A percentile compares a stretch with the other conserved stretches of the same genome.
Evolutionary conservation across 1,140 invertebrate genomes (phyloP).

Genomic region (Cyclina sinensis): DNA sequence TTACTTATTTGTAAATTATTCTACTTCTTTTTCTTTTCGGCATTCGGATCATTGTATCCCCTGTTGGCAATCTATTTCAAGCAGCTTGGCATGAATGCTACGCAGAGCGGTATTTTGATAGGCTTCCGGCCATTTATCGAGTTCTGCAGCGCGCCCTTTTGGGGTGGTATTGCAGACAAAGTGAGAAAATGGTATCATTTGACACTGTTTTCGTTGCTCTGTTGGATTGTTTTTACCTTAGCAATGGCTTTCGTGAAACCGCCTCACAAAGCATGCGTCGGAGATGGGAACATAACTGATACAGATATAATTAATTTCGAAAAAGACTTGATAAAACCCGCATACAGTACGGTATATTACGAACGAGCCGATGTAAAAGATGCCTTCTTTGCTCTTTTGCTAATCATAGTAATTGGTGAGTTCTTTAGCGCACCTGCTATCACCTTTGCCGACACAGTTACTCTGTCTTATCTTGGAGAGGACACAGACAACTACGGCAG

Average conservation of each 20-base stretch:
- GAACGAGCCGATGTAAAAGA: slow-evolving; percentile 95
- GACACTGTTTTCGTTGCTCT: slow-evolving; percentile 95
- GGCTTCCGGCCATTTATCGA: slow-evolving; percentile 96
- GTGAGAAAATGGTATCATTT: slow-evolving; percentile 90
- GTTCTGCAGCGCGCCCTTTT: slow-evolving; percentile 98
- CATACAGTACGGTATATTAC: slow-evolving; percentile 98
- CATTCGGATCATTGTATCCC: slow-evolving; percentile 99
- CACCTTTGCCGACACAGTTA: slow-evolving; percentile 93
- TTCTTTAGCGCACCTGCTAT: slow-evolving; percentile 99
- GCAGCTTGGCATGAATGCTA: slow-evolving; percentile 99
- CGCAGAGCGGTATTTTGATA: slow-evolving; percentile 95
- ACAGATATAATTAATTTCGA: slow-evolving; percentile 89
- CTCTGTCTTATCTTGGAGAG: slow-evolving; percentile 95
- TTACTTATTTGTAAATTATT: slow-evolving; percentile 89
- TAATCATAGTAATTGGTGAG: slow-evolving; percentile 98
- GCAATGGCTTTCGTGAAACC: slow-evolving; percentile 98
- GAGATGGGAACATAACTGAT: slow-evolving; percentile 90
- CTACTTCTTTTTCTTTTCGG: slow-evolving; percentile 99
- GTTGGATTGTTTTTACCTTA: slow-evolving; percentile 98
- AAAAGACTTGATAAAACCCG: slow-evolving; percentile 94
- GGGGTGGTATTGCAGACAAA: slow-evolving; percentile 96
- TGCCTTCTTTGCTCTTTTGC: slow-evolving; percentile 94
- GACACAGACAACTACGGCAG: slow-evolving; percentile 96
- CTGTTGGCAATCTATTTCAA: slow-evolving; percentile 99
- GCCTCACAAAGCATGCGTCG: slow-evolving; percentile 88